phyloP scores from a whole-genome alignment of 2,888 invertebrate species.

The Alitta virens region DNA sequence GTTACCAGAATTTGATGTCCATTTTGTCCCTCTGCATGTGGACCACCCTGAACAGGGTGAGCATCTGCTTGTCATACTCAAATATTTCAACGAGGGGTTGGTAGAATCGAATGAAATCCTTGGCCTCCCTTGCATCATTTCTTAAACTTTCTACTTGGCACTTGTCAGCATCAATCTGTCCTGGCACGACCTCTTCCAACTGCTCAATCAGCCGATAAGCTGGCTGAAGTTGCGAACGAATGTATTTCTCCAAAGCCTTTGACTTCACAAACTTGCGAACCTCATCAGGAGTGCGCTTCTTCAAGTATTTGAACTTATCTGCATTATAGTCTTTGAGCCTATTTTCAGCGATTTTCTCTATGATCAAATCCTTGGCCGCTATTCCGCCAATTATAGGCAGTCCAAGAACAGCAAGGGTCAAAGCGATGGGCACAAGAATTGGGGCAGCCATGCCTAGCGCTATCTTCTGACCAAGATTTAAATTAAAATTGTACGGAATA shows the following conservation, averaged over 20 bases:
- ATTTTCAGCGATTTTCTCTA: constrained; percentile 24
- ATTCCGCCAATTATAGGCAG: constrained; percentile 34
- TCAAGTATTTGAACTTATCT: constrained; percentile 22
- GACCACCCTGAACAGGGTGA: constrained; percentile 16
- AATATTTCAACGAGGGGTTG: constrained; percentile 32
- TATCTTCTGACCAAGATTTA: constrained; percentile 23
- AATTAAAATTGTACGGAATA: constrained; percentile 18
- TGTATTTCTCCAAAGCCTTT: constrained; percentile 19
- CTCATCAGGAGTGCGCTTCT: constrained; percentile 28
- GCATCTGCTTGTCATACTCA: constrained; percentile 18
- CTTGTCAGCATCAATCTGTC: constrained; percentile 23
- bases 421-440: constrained; percentile 30
- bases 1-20: constrained; percentile 12
- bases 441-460: constrained; percentile 34
- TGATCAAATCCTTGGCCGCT: constrained; percentile 28
- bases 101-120: constrained; percentile 23
- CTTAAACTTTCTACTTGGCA: constrained; percentile 18
- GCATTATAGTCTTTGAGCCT: constrained; percentile 26
- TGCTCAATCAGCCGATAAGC: constrained; percentile 20
- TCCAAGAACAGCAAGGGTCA: constrained; percentile 32
- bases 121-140: constrained; percentile 22
- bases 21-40: constrained; percentile 17
- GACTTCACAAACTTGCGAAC: constrained; percentile 26
- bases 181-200: constrained; percentile 21
- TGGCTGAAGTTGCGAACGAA: constrained; percentile 15